Base-by-base conservation (phyloP, 2,888 invertebrate species). In the Cryptocephalus moraei region DNA sequence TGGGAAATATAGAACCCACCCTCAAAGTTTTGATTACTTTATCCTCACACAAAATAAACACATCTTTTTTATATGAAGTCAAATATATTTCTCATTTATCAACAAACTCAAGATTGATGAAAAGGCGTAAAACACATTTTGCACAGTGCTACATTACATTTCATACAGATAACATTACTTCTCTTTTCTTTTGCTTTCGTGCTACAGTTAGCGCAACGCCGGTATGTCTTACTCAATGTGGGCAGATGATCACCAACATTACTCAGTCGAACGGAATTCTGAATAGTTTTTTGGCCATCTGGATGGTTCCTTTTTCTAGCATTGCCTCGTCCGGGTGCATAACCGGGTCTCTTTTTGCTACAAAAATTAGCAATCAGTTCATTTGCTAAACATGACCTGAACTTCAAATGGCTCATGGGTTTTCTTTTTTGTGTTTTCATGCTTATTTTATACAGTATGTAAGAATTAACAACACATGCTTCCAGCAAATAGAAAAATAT, bases 121-220 rank as follows among this genome's bases (percentile, higher is more conserved):
- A 33, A 40, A 8, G 41, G 45, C 9, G 40, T 45, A 33, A 41
- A 45, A 45, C 33, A 45, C 9, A 32, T 45, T 40, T 45, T 45
- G 11, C 45, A 45, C 8, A 45, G 40, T 11, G 32, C 45, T 31
- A 41, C 40, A 40, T 45, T 33, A 40, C 41, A 45, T 14, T 14
- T 45, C 14, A 22, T 9, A 32, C 32, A 45, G 8, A 44, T 32
- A 11, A 39, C 32, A 38, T 12, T 38, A 22, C 44, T 44, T 10
- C n/a, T 6, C 9, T 41, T 44, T 36, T 44, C 44, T 22, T 44
- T 44, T 8, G 4, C 32, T 44, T 44, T 44, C 14, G 44, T 44
- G 4, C 44, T 44, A 44, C 11, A 44, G 22, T 22, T 13, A 32
- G 31, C 31, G 34, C 34, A 34, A 8, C 39, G 8, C 11, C 39